Evolutionary conservation across 2,113 vertebrate genomes (phyloP).

Genomic region (Fregata magnificens): DNA sequence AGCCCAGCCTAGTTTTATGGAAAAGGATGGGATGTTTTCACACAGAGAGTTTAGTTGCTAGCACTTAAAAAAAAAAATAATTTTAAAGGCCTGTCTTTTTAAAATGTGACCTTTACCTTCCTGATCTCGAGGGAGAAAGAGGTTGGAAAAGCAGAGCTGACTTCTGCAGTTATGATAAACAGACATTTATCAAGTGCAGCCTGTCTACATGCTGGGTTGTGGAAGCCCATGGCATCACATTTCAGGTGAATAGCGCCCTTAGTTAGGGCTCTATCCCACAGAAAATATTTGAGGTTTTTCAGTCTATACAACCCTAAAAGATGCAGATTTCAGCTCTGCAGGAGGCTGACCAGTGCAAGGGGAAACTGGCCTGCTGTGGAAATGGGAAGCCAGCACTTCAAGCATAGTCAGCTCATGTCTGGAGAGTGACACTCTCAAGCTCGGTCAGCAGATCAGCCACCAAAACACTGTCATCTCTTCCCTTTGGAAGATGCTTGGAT

Average conservation of each 20-base stretch:
- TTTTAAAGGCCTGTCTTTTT: background rate
- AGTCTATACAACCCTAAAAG: slow-evolving; percentile 28
- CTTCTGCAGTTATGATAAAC: slow-evolving; percentile 31
- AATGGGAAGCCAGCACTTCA: background rate
- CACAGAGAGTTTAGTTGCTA: background rate
- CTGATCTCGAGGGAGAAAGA: background rate
- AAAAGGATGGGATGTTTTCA: background rate
- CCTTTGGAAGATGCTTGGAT: background rate
- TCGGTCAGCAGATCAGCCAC: background rate
- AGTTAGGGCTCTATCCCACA: slow-evolving; percentile 39
- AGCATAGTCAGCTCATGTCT: background rate
- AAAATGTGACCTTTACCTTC: background rate
- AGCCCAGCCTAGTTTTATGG: background rate
- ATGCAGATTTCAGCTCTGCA: slow-evolving; percentile 44
- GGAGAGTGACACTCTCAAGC: background rate
- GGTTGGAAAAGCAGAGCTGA: slow-evolving; percentile 26
- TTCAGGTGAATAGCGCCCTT: slow-evolving; percentile 53
- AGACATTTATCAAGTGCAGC: slow-evolving; percentile 14
- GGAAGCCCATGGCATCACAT: slow-evolving; percentile 26
- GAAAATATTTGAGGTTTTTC: slow-evolving; percentile 69
- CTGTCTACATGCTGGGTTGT: background rate
- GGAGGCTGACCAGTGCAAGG: background rate
- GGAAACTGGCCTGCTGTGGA: background rate
- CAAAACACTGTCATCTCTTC: background rate
- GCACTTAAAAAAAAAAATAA: background rate